These are phyloP conservation scores for Lepeophtheirus nordmannii DNA, from an alignment of 2,888 invertebrate species.

Conservation along the genomic window DNA sequence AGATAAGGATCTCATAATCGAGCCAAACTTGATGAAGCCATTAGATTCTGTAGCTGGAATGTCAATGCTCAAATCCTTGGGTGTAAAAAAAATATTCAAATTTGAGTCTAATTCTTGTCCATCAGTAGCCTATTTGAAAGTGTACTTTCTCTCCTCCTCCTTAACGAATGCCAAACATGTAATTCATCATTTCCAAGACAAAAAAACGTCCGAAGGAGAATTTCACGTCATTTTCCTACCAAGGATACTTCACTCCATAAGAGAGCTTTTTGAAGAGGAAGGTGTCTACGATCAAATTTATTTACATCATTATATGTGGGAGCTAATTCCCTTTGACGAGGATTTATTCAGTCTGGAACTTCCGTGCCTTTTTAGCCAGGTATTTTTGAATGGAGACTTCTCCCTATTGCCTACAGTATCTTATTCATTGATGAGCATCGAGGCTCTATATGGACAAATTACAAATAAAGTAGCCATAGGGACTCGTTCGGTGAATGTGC, in stretches of 20 bases:
- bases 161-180: neutral
- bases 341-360: neutral
- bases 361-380: neutral
- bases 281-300: neutral
- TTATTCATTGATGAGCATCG: neutral
- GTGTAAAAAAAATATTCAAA: neutral
- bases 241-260: neutral
- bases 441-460: neutral
- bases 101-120: neutral
- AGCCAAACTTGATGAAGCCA: neutral
- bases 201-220: neutral
- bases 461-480: conserved; percentile 2
- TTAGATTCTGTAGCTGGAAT: neutral
- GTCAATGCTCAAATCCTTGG: neutral
- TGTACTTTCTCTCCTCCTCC: neutral
- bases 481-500: neutral
- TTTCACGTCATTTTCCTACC: neutral
- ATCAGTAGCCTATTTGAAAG: neutral
- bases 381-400: neutral
- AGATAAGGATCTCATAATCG: neutral
- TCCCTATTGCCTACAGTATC: neutral
- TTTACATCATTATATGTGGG: neutral
- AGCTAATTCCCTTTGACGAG: neutral
- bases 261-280: conserved; percentile 1
- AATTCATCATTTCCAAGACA: neutral